These are phyloP conservation scores for Oxystoma pomonae DNA, from an alignment of 2,888 invertebrate genomes.

Conservation along the genomic window DNA sequence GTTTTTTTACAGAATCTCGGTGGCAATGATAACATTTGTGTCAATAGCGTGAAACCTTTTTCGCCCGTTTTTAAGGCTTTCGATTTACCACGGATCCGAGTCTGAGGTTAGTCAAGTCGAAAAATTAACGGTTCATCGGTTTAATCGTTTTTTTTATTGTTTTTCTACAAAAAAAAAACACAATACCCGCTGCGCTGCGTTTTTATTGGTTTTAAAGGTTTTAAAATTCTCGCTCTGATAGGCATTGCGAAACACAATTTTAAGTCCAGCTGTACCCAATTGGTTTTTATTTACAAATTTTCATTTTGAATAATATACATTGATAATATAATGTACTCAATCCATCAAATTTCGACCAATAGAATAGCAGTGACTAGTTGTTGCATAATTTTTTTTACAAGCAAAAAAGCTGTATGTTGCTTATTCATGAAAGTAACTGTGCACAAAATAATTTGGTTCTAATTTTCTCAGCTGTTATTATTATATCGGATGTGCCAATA, in stretches of 20 bases:
- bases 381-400: too few species aligned
- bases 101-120: constrained; percentile 28
- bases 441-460: too few species aligned
- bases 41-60: constrained; percentile 34
- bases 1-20: not conserved
- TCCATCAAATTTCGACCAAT: too few species aligned
- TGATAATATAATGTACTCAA: too few species aligned
- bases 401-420: too few species aligned
- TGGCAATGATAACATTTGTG: constrained; percentile 35
- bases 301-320: too few species aligned
- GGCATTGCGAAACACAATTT: not conserved
- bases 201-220: not conserved
- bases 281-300: not conserved
- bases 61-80: constrained; percentile 24
- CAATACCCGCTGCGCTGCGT: too few species aligned
- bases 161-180: not conserved
- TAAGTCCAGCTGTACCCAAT: not conserved
- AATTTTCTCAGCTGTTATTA: too few species aligned
- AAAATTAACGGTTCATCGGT: constrained; percentile 28
- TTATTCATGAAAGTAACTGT: too few species aligned
- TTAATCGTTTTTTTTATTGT: constrained; percentile 13
- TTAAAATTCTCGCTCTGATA: not conserved
- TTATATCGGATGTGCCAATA: too few species aligned
- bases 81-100: constrained; percentile 31
- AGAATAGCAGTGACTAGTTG: too few species aligned